Base-by-base conservation (phyloP, 2,888 invertebrate species). In the Syritta pipiens region DNA sequence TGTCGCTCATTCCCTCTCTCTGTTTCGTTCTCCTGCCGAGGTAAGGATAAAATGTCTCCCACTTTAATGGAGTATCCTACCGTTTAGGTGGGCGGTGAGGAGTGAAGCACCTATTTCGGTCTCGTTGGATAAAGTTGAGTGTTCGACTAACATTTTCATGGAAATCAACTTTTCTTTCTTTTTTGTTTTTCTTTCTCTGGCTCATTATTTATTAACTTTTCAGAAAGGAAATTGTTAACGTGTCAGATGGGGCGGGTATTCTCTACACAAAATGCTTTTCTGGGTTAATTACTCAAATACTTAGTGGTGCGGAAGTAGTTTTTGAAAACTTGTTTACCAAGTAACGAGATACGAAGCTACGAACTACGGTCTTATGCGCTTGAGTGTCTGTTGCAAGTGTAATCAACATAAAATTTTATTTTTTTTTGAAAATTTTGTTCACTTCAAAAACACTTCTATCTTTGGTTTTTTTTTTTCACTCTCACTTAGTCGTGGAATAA, bases 141-240 rank as follows among this genome's bases (percentile, higher is more conserved):
- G 37, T 17, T 17, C 37, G 2, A 1, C 17, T 9, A 37, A 17
- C 37, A 37, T 7, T 37, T 7, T 7, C 3, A 17, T 6, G 37
- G 7, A 9, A 37, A 17, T 17, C 17, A 17, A 37, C 37, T 17
- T 37, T 17, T 9, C n/a, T n/a, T n/a, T n/a, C n/a, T n/a, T n/a
- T n/a, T n/a, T n/a, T n/a, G n/a, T n/a, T n/a, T n/a, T 4, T 17
- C 37, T 14, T 3, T 37, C 9, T 9, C 37, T 17, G n/a, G n/a
- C 17, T 14, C 17, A 37, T 37, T 37, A 37, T 37, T 17, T 37
- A 37, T 37, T 37, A 37, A 37, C 37, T 37, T 37, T 17, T n/a
- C n/a, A 9, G 37, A 17, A n/a, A n/a, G 37, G 17, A 14, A 37
- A 37, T 6, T 37, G 7, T 37, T 12, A 17, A 37, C 37, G 37